Base-by-base conservation (phyloP, 1,140 invertebrate species). In the Drosophila busckii region DNA sequence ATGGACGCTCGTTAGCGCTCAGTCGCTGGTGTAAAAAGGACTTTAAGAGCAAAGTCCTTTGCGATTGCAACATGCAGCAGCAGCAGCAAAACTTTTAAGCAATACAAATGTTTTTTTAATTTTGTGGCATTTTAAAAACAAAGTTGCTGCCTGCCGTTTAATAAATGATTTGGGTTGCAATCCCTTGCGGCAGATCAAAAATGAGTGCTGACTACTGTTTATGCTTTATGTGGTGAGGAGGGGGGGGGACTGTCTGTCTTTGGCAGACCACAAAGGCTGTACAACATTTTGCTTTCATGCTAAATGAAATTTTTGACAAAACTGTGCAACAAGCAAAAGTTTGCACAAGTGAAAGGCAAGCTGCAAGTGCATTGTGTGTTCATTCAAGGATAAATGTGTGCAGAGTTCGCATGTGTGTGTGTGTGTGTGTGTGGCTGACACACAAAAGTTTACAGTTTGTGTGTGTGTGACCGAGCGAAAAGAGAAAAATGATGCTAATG, bases 81-180 rank as follows among this genome's bases (percentile, higher is more conserved):
- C n/a, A n/a, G n/a, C n/a, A 6, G 16, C 31, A 40, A 25, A 28
- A 45, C 55, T 59, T 63, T 59, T 62, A 64, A 76, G 56, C 82
- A 67, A 73, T 82, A 83, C 78, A 82, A 83, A 82, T 83, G 82
- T 31, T 58, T 59, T 85, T 78, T 85, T 85, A 85, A 85, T 85
- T n/a, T 85, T 85, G 60, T 65, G 52, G 46, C 31, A 53, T 44
- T 59, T 59, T 41, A 46, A 55, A 54, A 40, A 28, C 40, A 12
- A 15, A 23, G 19, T 31, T 13, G 15, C 13, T 31, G 22, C 23
- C 31, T 50, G 22, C 28, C 25, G 65, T 56, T 76, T 73, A 58
- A 69, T 67, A 75, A 69, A 75, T 73, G 65, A 62, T 49, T 65
- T 31, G 44, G 29, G 42, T 32, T 35, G 25, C 16, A n/a, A 9